Percentiles rank a stretch among this genome's conserved stretches.
These are phyloP conservation scores for Lophotriccus pileatus DNA, from an alignment of 2,797 vertebrate species.

Conservation along the genomic window DNA sequence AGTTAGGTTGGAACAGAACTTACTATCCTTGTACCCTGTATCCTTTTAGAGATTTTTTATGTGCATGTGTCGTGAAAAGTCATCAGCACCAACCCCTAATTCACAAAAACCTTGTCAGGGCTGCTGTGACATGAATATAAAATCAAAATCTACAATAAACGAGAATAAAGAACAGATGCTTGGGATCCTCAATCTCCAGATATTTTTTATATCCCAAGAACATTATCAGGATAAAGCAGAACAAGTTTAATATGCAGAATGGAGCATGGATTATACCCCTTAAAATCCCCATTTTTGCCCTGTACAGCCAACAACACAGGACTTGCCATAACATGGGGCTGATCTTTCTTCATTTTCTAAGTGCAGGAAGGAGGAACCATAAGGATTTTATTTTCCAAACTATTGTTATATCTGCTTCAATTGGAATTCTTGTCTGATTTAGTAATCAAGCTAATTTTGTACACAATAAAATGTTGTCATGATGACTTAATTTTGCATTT, in stretches of 20 bases:
- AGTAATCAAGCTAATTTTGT: slow-evolving; percentile 21
- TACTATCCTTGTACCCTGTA: not conserved
- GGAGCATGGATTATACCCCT: not conserved
- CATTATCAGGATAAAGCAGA: not conserved
- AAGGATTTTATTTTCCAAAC: slow-evolving; percentile 30
- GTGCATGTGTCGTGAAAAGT: not conserved
- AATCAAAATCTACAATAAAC: not conserved
- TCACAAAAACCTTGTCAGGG: not conserved
- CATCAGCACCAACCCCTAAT: not conserved
- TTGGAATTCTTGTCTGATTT: slow-evolving; percentile 24
- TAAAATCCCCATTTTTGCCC: not conserved
- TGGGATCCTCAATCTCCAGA: not conserved
- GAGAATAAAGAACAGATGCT: not conserved
- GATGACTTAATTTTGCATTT: slow-evolving; percentile 37
- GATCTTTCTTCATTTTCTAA: not conserved
- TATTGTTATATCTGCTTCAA: slow-evolving; percentile 26
- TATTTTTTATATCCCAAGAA: not conserved
- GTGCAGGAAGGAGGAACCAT: not conserved
- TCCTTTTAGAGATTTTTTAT: not conserved
- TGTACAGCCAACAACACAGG: not conserved
- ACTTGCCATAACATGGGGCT: not conserved
- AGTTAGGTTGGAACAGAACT: not conserved
- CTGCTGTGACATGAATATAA: not conserved
- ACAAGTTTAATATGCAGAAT: not conserved
- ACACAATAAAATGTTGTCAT: slow-evolving; percentile 40